Conservation (phyloP, 35 echinoderm and acorn worm species). For the Apostichopus californicus region DNA sequence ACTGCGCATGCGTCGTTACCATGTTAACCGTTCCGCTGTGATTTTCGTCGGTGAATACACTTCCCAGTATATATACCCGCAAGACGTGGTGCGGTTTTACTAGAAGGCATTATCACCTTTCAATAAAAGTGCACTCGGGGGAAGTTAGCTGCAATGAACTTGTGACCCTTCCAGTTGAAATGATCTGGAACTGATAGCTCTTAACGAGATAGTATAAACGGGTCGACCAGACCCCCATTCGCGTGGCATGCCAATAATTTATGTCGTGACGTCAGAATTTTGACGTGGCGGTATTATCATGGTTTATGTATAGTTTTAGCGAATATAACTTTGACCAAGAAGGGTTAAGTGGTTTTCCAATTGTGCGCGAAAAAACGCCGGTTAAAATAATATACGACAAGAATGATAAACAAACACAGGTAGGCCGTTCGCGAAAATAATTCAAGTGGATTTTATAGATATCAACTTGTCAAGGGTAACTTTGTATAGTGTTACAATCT, state of each 20-base stretch:
- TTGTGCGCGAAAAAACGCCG: not conserved
- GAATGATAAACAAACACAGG: not conserved
- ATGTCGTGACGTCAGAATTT: not conserved
- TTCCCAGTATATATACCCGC: no score
- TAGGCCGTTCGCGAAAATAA: not conserved
- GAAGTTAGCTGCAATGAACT: not conserved
- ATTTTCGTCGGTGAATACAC: no score
- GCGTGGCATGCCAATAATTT: conserved; percentile 44
- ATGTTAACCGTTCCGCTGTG: not conserved
- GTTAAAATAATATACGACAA: not conserved
- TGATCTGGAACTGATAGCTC: conserved; percentile 2
- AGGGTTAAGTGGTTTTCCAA: conserved; percentile 13
- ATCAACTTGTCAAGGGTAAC: no score
- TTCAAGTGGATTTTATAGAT: no score
- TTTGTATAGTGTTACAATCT: no score
- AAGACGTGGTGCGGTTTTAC: not conserved
- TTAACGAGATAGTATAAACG: not conserved
- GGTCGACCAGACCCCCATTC: conserved; percentile 14
- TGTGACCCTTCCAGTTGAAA: not conserved
- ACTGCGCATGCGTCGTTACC: not conserved
- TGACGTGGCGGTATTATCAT: not conserved
- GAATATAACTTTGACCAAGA: not conserved
- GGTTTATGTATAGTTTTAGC: not conserved
- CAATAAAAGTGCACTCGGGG: not conserved
- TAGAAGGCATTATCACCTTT: not conserved